These are phyloP conservation scores for Villa cingulata DNA, from an alignment of 2,888 invertebrate genomes.

Conservation along the genomic window DNA sequence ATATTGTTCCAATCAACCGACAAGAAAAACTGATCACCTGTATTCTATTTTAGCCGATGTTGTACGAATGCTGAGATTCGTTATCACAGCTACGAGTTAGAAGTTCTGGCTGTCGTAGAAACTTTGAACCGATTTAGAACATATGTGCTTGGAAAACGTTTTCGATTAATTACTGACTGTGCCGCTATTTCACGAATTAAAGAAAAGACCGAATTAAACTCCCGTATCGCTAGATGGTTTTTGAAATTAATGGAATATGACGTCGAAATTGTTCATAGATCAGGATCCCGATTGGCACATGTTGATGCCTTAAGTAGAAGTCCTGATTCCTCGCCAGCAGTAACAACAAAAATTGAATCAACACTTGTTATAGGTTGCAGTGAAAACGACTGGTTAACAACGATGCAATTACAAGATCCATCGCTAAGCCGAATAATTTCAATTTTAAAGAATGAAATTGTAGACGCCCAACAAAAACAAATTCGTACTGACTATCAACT, in stretches of 20 bases:
- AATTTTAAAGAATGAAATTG: conserved; percentile 6
- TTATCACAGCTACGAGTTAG: conserved; percentile 16
- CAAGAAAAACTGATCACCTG: conserved; percentile 14
- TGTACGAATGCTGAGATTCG: conserved; percentile 23
- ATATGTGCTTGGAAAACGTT: conserved; percentile 9
- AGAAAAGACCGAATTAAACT: too few relatives aligned
- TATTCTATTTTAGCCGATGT: conserved; percentile 24
- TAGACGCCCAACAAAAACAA: conserved; percentile 9
- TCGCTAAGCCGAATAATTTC: conserved; percentile 6
- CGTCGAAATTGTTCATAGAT: too few relatives aligned
- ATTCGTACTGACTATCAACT: conserved; percentile 8
- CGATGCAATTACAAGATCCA: conserved; percentile 12
- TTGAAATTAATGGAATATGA: too few relatives aligned
- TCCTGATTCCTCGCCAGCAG: too few relatives aligned
- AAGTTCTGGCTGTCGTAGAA: conserved; percentile 13
- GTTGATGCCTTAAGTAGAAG: too few relatives aligned
- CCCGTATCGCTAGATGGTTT: too few relatives aligned
- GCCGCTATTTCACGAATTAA: too few relatives aligned
- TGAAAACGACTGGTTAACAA: conserved; percentile 15
- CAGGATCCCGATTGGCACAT: too few relatives aligned
- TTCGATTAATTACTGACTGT: too few relatives aligned
- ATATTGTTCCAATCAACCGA: conserved; percentile 21
- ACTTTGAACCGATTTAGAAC: conserved; percentile 10
- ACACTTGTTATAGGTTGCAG: conserved; percentile 14
- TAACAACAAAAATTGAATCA: too few relatives aligned